Conservation (phyloP, 1,140 invertebrate species). For the Drosophila nasuta region DNA sequence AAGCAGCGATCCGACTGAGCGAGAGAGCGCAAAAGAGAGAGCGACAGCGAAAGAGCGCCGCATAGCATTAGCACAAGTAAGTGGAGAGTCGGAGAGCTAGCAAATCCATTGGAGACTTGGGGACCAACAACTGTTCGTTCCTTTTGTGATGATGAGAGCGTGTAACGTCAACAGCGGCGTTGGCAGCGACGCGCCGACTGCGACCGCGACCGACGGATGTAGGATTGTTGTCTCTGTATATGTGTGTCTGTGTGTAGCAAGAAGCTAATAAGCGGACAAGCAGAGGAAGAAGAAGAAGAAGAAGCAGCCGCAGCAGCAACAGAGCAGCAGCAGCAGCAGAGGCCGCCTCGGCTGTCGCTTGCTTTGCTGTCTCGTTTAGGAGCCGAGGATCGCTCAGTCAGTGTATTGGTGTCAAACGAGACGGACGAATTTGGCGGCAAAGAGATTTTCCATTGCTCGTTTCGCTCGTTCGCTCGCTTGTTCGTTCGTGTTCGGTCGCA, state of each 20-base stretch:
- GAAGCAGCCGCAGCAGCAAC: conserved; percentile 29
- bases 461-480: conserved; percentile 45
- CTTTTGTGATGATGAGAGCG: conserved; percentile 59
- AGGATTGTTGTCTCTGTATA: conserved; percentile 62
- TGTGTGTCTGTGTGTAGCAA: conserved; percentile 45
- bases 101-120: conserved; percentile 62
- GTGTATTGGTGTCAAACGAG: conserved; percentile 74
- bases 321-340: conserved; percentile 47
- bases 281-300: conserved; percentile 35
- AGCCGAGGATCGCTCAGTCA: conserved; percentile 78
- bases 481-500: conserved; percentile 32
- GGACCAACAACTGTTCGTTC: conserved; percentile 65
- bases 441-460: conserved; percentile 61
- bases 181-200: conserved; percentile 31
- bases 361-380: conserved; percentile 64
- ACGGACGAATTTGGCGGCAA: conserved; percentile 77
- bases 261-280: conserved; percentile 59
- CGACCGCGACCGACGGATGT: conserved; percentile 66
- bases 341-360: conserved; percentile 54
- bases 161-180: conserved; percentile 33
- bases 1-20: conserved; percentile 53
- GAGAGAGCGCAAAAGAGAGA: conserved; percentile 8
- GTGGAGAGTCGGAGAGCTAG: conserved; percentile 35
- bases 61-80: conserved; percentile 19
- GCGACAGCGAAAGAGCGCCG: neutral